phyloP scores from a whole-genome alignment of 2,113 vertebrate genomes.

The Leuciscus idus region DNA sequence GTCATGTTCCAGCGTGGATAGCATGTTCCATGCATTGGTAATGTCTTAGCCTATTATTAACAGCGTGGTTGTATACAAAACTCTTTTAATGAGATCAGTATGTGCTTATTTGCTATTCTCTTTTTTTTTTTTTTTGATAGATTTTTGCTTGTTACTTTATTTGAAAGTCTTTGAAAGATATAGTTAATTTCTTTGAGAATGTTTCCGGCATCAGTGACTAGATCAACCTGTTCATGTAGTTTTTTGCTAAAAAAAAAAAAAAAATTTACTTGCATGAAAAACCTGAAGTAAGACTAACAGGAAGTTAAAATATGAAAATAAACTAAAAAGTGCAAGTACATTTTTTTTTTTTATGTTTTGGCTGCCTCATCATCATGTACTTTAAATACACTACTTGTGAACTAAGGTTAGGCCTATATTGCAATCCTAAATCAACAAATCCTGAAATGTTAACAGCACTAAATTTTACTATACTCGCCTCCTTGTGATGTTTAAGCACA shows the following conservation, averaged over 20 bases:
- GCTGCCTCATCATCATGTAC: background rate
- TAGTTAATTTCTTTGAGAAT: background rate
- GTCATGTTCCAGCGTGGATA: background rate
- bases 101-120: no score
- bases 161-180: background rate
- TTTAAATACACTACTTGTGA: background rate
- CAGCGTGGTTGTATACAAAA: background rate
- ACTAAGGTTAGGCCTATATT: background rate
- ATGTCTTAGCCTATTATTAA: background rate
- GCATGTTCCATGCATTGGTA: background rate
- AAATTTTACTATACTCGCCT: background rate
- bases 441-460: background rate
- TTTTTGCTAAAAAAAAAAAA: background rate
- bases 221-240: background rate
- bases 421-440: background rate
- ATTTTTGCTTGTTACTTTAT: background rate
- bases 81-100: background rate
- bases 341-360: background rate
- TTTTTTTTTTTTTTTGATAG: no score
- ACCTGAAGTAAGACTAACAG: background rate
- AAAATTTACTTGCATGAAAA: background rate
- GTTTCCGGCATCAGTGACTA: background rate
- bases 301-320: background rate
- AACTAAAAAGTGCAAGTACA: background rate
- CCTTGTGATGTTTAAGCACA: background rate